Percentiles rank a stretch among this genome's conserved stretches.
These are phyloP conservation scores for Choristoneura rosaceana DNA, from an alignment of 2,888 invertebrate genomes.

Conservation along the genomic window DNA sequence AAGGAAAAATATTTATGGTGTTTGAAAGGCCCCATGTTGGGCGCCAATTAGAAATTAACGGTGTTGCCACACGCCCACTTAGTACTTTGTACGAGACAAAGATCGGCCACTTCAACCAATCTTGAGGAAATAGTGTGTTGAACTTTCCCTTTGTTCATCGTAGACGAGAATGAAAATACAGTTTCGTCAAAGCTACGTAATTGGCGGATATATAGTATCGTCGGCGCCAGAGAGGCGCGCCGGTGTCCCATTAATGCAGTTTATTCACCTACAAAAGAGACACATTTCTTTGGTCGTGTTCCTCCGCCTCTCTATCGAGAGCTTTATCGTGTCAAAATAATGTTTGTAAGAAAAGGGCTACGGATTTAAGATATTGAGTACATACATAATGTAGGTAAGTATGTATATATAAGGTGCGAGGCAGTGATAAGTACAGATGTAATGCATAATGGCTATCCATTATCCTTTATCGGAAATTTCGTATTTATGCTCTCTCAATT, in stretches of 20 bases:
- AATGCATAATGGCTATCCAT: too few species aligned
- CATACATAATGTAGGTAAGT: neutral
- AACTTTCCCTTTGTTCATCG: neutral
- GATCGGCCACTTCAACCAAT: neutral
- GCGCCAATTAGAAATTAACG: slow-evolving; percentile 8
- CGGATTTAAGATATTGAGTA: neutral
- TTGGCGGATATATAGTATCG: slow-evolving; percentile 22
- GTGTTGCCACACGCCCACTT: neutral
- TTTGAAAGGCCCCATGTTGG: neutral
- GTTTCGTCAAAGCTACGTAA: slow-evolving; percentile 26
- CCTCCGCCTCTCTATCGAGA: neutral
- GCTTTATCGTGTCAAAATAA: neutral
- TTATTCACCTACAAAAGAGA: slow-evolving; percentile 65
- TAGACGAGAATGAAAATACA: slow-evolving; percentile 2
- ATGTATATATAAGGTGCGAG: too few species aligned
- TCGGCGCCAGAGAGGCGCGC: slow-evolving; percentile 63
- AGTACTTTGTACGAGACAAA: neutral
- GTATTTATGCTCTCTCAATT: too few species aligned
- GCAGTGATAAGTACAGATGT: too few species aligned
- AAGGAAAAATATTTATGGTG: neutral
- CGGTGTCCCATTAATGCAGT: slow-evolving; percentile 66
- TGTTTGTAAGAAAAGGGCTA: neutral
- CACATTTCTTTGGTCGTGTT: slow-evolving; percentile 28
- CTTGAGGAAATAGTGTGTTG: neutral
- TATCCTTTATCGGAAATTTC: too few species aligned